Conservation (phyloP, 2,113 vertebrate species). For the Plestiodon gilberti region DNA sequence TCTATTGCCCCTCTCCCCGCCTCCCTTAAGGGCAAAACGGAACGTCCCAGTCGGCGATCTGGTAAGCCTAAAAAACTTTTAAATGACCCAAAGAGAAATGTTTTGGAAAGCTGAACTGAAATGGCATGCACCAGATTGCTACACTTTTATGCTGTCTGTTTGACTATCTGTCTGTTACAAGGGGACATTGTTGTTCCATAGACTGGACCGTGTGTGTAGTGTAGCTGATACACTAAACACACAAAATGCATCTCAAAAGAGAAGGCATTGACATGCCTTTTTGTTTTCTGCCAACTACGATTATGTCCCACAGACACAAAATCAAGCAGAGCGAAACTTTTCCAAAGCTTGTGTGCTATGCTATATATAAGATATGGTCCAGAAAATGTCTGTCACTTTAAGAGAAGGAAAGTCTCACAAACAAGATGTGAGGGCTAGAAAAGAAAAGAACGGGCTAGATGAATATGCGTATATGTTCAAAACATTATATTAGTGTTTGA, state of each 20-base stretch:
- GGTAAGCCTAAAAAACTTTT: conserved; percentile 34
- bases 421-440: neutral
- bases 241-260: conserved; percentile 52
- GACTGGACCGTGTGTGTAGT: conserved; percentile 52
- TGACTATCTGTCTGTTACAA: conserved; percentile 57
- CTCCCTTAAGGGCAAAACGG: no score
- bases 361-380: neutral
- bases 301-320: conserved; percentile 40
- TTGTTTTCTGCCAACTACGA: conserved; percentile 18
- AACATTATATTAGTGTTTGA: neutral
- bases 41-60: no score
- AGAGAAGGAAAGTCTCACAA: neutral
- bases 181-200: conserved; percentile 50
- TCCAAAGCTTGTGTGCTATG: neutral
- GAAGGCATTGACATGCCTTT: conserved; percentile 48
- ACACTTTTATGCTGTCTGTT: conserved; percentile 53
- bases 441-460: neutral
- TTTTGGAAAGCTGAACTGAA: neutral
- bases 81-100: neutral
- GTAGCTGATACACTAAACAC: conserved; percentile 49
- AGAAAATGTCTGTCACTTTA: neutral
- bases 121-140: conserved; percentile 15
- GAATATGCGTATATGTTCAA: neutral
- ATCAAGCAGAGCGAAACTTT: conserved; percentile 20
- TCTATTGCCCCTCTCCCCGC: no score